Evolutionary conservation across 2,113 vertebrate species (phyloP).

Genomic region (Mirounga angustirostris): DNA sequence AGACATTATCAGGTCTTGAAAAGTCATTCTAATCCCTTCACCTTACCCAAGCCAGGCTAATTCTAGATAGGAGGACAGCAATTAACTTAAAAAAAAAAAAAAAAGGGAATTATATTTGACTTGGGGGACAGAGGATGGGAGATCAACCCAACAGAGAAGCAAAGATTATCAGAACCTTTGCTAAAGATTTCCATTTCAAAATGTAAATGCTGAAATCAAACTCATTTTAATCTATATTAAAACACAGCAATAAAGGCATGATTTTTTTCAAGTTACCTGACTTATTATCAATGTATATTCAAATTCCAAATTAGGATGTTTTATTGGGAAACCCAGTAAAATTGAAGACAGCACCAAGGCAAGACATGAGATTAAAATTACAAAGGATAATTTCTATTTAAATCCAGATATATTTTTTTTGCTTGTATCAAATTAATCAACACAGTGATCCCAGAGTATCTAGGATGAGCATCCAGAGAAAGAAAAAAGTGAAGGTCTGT

Average conservation of each 20-base stretch:
- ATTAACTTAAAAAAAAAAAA: conserved; percentile 42
- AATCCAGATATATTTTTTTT: conserved; percentile 1
- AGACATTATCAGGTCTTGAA: conserved; percentile 73
- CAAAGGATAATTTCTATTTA: conserved; percentile 2
- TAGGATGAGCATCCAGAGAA: background rate
- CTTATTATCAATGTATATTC: conserved; percentile 46
- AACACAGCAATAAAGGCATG: conserved; percentile 29
- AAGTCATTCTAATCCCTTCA: conserved; percentile 79
- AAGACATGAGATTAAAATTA: conserved; percentile 53
- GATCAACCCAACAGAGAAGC: conserved; percentile 46
- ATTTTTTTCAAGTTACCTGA: conserved; percentile 31
- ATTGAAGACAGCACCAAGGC: conserved; percentile 12
- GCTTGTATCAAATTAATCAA: conserved; percentile 21
- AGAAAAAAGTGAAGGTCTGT: background rate
- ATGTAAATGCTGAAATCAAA: conserved; percentile 50
- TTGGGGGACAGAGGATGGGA: background rate
- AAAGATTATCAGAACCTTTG: conserved; percentile 58
- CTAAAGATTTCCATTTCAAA: conserved; percentile 66
- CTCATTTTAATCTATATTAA: conserved; percentile 22
- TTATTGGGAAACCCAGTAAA: conserved; percentile 25
- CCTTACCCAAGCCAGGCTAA: conserved; percentile 69
- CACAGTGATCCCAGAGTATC: background rate
- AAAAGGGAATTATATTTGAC: conserved; percentile 13
- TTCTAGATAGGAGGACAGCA: conserved; percentile 61
- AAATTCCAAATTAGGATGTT: conserved; percentile 47